Evolutionary conservation across 2,888 invertebrate genomes (phyloP), one percentile per base, ranked within the genome.

Genomic region (Physocephala rufipes): DNA sequence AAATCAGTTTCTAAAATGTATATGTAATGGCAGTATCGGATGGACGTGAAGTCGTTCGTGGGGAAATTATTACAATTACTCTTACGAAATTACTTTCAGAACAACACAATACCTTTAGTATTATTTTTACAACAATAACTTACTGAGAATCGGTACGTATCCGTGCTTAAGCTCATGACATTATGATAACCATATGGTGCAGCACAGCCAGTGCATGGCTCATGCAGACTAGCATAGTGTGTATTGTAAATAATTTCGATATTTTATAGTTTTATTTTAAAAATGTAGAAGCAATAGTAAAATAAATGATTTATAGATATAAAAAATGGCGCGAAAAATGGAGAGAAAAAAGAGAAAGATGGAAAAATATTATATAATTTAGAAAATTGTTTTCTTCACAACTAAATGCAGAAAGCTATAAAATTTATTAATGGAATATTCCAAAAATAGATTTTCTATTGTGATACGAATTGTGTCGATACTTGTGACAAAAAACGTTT

Each of bases 131-230:
- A 73, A 75, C 78, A 75, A 80, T 78, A 85, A 92, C 95, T 92
- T 90, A 95, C 95, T 85, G 95, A 92, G 88, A 99, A 99, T 84
- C 87, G 87, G 82, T 88, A 85, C 16, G 96, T 94, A 85, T 97
- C 91, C 80, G 90, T 91, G 83, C 94, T 95, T 77, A 99, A 90
- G 79, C 90, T 90, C 94, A 99, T 95, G 85, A 96, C 94, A 88
- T 99, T 95, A 85, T 92, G 92, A 89, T 93, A 99, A 81, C 98
- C 97, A 87, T 99, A 99, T 28, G 99, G 97, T 77, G 96, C 93
- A 75, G 94, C 96, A 88, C 99, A 99, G 74, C 90, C 90, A 66
- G 87, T 82, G 81, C 93, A 93, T 75, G 94, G 93, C 83, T 90
- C 89, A 79, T 86, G 84, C 85, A 93, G 88, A 87, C 93, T 93